Base-by-base conservation (phyloP, 2,888 invertebrate genomes). In the Alcis repandata region DNA sequence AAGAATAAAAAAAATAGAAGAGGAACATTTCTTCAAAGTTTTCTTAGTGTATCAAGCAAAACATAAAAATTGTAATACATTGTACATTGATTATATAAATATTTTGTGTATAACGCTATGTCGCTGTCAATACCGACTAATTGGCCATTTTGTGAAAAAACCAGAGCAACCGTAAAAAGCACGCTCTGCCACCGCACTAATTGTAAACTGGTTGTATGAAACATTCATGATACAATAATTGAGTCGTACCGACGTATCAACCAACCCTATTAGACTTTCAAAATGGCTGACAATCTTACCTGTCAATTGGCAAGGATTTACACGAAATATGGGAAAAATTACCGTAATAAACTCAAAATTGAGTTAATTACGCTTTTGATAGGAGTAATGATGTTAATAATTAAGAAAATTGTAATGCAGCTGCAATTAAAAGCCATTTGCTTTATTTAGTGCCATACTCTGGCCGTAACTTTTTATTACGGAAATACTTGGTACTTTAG, bases 201-300 rank as follows among this genome's bases (percentile, higher is more conserved):
- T 87, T 84, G 83, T 73, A 68, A 84, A 85, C 85, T 72, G 82
- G 87, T 85, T 83, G 78, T 84, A 89, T 90, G 88, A 86, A 90
- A 89, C 81, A 90, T 90, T 88, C 88, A 90, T 90, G 85, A 79
- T 73, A 75, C 77, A 74, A 82, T 83, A 86, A 89, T 89, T 88
- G 89, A 89, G 89, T 83, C 81, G 87, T 85, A 79, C 76, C 71
- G 76, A 76, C 63, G 63, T 62, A 72, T 77, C 64, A 72, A 66
- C 67, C 54, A 59, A 71, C 70, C 78, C 74, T 79, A 76, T 82
- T 80, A 75, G 81, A 83, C 79, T 86, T 80, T 79, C 76, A 84
- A 85, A 71, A 71, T 70, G 63, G 68, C 64, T 59, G 53, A 67
- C 68, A 63, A 22, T 60, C 41, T 3, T 54, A 63, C 56, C 57